These are phyloP conservation scores for Peromyscus californicus DNA, from an alignment of 2,113 vertebrate genomes.

Conservation along the genomic window DNA sequence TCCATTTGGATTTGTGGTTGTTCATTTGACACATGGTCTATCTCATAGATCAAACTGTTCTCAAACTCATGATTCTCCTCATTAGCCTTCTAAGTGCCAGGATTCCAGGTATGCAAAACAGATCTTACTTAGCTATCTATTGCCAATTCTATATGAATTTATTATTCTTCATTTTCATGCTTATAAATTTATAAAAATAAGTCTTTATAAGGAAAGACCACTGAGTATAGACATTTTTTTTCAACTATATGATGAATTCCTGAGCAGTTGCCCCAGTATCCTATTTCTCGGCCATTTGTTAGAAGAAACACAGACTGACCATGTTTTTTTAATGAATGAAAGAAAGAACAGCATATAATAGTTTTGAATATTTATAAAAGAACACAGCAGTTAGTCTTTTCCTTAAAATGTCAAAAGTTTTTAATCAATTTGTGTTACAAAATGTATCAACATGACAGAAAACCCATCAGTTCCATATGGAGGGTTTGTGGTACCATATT, in stretches of 20 bases:
- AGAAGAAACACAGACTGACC: neutral
- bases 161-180: neutral
- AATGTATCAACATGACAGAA: neutral
- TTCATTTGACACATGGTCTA: no score
- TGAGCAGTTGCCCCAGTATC: neutral
- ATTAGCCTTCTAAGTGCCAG: neutral
- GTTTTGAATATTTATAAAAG: conserved; percentile 22
- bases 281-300: neutral
- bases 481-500: neutral
- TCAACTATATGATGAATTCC: neutral
- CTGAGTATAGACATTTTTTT: neutral
- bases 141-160: conserved; percentile 11
- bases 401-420: conserved; percentile 32
- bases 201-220: neutral
- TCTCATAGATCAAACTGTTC: no score
- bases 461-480: neutral
- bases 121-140: neutral
- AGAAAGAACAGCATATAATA: conserved; percentile 28
- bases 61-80: neutral
- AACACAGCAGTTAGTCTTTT: conserved; percentile 3
- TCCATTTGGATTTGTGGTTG: neutral
- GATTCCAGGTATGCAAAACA: neutral
- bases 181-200: conserved; percentile 26
- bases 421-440: conserved; percentile 52
- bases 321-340: conserved; percentile 25